Conservation (phyloP, 1,140 invertebrate species). For the Bombus superbus region DNA sequence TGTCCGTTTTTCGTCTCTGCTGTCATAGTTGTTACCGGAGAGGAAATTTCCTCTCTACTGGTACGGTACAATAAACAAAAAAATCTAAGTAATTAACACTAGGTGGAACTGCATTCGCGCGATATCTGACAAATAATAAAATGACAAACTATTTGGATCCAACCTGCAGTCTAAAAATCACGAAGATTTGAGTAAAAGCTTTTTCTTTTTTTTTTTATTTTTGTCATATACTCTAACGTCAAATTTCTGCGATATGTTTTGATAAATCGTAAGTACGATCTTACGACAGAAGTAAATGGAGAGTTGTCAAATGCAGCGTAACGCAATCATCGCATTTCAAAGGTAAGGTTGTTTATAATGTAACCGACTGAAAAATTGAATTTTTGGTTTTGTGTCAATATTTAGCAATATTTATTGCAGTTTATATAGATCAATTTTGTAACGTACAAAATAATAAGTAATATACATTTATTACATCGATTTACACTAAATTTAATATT, state of each 20-base stretch:
- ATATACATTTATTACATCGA: not conserved
- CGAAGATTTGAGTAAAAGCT: not conserved
- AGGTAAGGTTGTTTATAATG: conserved; percentile 53
- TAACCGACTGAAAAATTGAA: not conserved
- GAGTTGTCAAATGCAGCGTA: conserved; percentile 56
- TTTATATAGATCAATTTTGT: no score
- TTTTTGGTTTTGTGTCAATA: not conserved
- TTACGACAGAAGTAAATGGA: conserved; percentile 58
- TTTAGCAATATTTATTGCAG: not conserved
- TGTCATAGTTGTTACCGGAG: not conserved
- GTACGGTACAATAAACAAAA: not conserved
- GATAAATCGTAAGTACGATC: conserved; percentile 28
- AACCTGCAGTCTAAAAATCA: not conserved
- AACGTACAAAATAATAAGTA: not conserved
- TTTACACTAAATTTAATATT: not conserved
- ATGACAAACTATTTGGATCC: not conserved
- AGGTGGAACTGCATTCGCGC: not conserved
- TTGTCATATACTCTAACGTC: not conserved
- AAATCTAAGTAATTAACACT: not conserved
- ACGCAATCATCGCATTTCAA: conserved; percentile 37
- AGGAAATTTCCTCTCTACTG: not conserved
- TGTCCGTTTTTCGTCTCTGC: not conserved
- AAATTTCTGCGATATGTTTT: conserved; percentile 2
- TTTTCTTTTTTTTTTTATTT: conserved; percentile 2
- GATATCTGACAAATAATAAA: not conserved